Base-by-base conservation (phyloP, 2,888 invertebrate species). In the Acronicta alni region DNA sequence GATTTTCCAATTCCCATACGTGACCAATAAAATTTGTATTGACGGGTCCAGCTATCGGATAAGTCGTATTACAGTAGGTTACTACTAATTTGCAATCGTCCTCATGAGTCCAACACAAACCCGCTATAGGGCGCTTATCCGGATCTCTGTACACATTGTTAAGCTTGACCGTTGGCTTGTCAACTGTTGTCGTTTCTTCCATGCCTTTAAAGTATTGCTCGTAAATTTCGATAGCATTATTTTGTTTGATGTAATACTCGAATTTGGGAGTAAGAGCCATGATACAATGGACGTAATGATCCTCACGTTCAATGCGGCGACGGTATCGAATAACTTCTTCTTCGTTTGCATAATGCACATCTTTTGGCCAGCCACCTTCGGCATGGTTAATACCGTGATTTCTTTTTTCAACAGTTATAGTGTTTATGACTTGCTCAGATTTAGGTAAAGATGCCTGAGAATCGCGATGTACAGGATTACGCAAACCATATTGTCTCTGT, bases 281-380 rank as follows among this genome's bases (percentile, higher is more conserved):
- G 76, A 97, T 94, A 58, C 96, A 95, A 60, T 95, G 91, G 43
- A 96, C 93, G 85, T 97, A 97, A 17, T 88, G 82, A 72, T 97
- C 97, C 71, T 97, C 97, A 58, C 97, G 96, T 84, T 97, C 97
- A 23, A 96, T 91, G 81, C 97, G 97, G 71, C 97, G 96, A 51
- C 96, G 94, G 82, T 96, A 96, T 49, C 97, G 95, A 18, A 94
- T 82, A 1, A 96, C 96, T 68, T 96, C 95, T 82, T 97, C 97
- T 63, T 96, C 94, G 73, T 96, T 96, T 43, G 89, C 83, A 61
- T 88, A 89, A 60, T 95, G 93, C 2, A 96, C 89, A 57, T 97
- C 97, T 82, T 96, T 96, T 0, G 97, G 97, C 97, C 97, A 97
- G 3, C 97, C 97, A 41, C 97, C 97, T 88, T 97, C 97, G 14